phyloP scores from a whole-genome alignment of 2,797 vertebrate species.

The Valencia hispanica region DNA sequence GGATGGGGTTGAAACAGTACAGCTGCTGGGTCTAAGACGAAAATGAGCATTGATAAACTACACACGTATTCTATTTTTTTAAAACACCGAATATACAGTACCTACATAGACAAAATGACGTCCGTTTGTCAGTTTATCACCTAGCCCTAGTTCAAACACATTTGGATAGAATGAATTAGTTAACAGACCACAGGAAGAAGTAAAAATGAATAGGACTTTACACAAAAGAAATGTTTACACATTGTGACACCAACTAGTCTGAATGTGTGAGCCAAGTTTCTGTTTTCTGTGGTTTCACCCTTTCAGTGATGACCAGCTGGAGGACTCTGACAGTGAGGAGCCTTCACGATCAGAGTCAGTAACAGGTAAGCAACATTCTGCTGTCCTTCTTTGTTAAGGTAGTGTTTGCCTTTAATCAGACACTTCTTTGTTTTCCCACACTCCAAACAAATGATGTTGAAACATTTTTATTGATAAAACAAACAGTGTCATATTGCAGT shows the following conservation, averaged over 20 bases:
- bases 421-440: neutral
- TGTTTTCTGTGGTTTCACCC: neutral
- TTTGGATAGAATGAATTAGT: neutral
- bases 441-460: neutral
- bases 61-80: no score
- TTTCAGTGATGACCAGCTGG: constrained; percentile 94
- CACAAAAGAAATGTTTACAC: no score
- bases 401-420: neutral
- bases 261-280: neutral
- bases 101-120: no score
- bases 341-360: constrained; percentile 98
- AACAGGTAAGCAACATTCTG: constrained; percentile 81
- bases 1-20: no score
- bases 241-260: neutral
- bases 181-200: neutral
- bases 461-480: neutral
- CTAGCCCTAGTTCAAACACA: neutral
- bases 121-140: no score
- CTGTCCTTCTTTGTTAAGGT: neutral
- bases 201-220: neutral
- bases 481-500: neutral
- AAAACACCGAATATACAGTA: no score
- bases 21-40: no score
- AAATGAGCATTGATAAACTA: no score
- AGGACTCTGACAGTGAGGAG: constrained; percentile 98